Evolutionary conservation across 2,113 vertebrate species (phyloP), one percentile per base, ranked within the genome.

Genomic region (Aphyosemion australe): DNA sequence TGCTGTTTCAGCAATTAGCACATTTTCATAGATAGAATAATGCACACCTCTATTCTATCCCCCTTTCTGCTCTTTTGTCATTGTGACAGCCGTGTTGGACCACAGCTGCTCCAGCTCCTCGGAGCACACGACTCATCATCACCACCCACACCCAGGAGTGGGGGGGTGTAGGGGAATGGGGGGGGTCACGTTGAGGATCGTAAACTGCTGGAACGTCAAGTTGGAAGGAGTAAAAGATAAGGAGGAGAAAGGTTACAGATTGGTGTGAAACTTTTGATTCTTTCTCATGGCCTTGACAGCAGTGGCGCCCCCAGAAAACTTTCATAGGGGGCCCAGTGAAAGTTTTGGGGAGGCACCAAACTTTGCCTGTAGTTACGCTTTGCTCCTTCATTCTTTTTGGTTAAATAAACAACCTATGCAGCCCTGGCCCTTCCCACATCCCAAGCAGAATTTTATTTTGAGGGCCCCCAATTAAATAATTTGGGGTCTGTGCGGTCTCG

Each of bases 1-100:
- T 87, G 88, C 88, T 68, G 75, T 76, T 80, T 87, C 87, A 86
- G 87, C 89, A 86, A 79, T 77, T 79, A 73, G 73, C 47, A 59
- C 43, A 49, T 59, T 69, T 41, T 67, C 64, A 14, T 43, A 60
- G 47, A 67, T 51, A 73, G 60, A 50, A 70, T 55, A 59, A 43
- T 67, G 63, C 66, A 48, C 66, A 65, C 51, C 61, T 67, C 49
- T 49, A 61, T 60, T 56, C 56, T 53, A n/a, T 19, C 41, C 31
- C 21, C 32, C 16, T 60, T 60, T 48, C 34, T 53, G 47, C 61
- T 71, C 65, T 66, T 76, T 79, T 79, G 43, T 77, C 43, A 65
- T 71, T 20, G 10, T 72, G 74, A 69, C 80, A 78, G 65, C 46
- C 26, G 16, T 41, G 54, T 50, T 72, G 60, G 46, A 74, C 54